These are phyloP conservation scores for Spicauda simplicius DNA, from an alignment of 2,888 invertebrate genomes.

Conservation along the genomic window DNA sequence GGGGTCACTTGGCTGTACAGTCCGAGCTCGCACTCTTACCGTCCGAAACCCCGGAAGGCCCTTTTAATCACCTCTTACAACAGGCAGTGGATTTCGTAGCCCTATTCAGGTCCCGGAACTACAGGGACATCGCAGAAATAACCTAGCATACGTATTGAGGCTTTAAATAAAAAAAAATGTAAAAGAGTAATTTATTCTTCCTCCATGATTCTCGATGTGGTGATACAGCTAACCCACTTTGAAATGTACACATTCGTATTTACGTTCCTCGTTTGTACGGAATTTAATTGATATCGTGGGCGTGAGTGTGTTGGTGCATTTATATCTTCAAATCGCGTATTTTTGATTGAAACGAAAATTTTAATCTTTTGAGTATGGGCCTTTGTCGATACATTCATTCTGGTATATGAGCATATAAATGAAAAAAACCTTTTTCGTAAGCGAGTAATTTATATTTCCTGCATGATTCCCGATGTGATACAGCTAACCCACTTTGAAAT, in stretches of 20 bases:
- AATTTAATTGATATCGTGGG: constrained; percentile 58
- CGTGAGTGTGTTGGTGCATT: constrained; percentile 35
- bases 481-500: constrained; percentile 37
- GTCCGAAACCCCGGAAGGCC: too few species aligned
- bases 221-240: constrained; percentile 38
- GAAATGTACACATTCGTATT: constrained; percentile 51
- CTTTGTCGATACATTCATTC: too few species aligned
- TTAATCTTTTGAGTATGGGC: too few species aligned
- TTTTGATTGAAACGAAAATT: too few species aligned
- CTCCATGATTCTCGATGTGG: constrained; percentile 10
- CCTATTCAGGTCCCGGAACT: too few species aligned
- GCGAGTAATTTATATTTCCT: neutral
- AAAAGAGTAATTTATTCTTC: neutral
- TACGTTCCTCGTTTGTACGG: constrained; percentile 59
- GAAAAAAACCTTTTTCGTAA: neutral
- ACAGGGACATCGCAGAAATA: too few species aligned
- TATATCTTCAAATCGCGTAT: constrained; percentile 25
- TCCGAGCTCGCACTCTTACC: too few species aligned
- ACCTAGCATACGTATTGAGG: too few species aligned
- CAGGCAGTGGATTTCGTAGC: too few species aligned
- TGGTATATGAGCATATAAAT: neutral
- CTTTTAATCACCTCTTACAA: too few species aligned
- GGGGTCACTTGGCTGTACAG: too few species aligned
- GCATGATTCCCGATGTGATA: constrained; percentile 19
- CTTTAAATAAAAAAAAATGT: neutral